Evolutionary conservation across 1,140 invertebrate species (phyloP), one percentile per base, ranked within the genome.

Genomic region (Brachionus angularis): DNA sequence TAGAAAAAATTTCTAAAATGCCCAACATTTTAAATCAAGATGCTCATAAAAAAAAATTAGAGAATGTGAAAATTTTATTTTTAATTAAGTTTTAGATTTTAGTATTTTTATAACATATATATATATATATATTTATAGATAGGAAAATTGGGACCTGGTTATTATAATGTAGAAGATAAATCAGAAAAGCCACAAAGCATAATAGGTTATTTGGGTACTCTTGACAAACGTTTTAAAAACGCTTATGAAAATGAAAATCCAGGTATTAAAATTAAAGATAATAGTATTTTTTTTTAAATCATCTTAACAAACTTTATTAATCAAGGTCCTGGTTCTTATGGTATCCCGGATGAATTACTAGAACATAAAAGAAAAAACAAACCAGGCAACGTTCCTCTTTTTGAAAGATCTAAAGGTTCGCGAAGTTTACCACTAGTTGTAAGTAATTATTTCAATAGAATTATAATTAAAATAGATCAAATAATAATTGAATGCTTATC

Each of bases 11-110:
- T 12, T 25, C 53, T 18, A 58, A 62, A 67, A 62, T 72, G 46
- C 71, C 71, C 33, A 53, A 72, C 29, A 33, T 58, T 10, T 29
- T 58, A 25, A 62, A 58, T 18, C 44, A 72, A 47, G 71, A 72
- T 27, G 25, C 25, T 47, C 42, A 62, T 67, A 47, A 50, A 16
- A 49, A 39, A 31, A 58, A 58, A 62, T 14, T 33, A 34, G 71
- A 72, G 44, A 31, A 50, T 29, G 67, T 50, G 12, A 70, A 33
- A 8, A 27, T 18, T 50, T 61, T 10, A 10, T 42, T 67, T 23
- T 34, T 3, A 53, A 53, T 8, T 5, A 5, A 18, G 34, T 44
- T 44, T 49, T 42, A 31, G 16, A 5, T 3, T 42, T n/a, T 16
- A 33, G 23, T 47, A 47, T 67, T 34, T 34, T 34, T 47, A 47